Base-by-base conservation (phyloP, 2,113 vertebrate genomes). In the Falco punctatus region DNA sequence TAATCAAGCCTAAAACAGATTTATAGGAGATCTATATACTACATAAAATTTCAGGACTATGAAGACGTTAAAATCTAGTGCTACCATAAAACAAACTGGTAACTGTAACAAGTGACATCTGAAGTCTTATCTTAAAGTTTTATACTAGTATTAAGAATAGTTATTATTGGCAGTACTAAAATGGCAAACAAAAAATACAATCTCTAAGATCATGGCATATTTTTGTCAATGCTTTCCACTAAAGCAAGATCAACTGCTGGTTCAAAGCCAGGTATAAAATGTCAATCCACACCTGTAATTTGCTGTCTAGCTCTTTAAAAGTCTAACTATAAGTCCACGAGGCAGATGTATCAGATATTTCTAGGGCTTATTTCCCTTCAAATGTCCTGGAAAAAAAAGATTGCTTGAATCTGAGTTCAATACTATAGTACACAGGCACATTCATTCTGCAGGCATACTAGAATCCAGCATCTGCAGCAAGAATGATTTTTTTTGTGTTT, bases 211-310 rank as follows among this genome's bases (percentile, higher is more conserved):
- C 73, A 74, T 33, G 28, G 70, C 46, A 54, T 49, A 91, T 89
- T 91, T 95, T 83, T 81, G 57, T 88, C 96, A 92, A 48, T 80
- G 84, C 62, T 96, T 97, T 77, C 64, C 54, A 93, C 82, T 48
- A 96, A 87, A 97, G 32, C 88, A 97, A 93, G 83, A 96, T 96
- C 92, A 97, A 72, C 81, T 91, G 40, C 58, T 96, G 84, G 94
- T 95, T 84, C 73, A 81, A 80, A 90, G 95, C 87, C 87, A 97
- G 44, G 40, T 80, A 88, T 42, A 85, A 95, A 95, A 96, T 88
- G 92, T 94, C 93, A 91, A 73, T 73, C 75, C 66, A 78, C 58
- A 91, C 90, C 91, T 97, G 84, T 88, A 93, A 97, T 69, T 28
- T 94, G 88, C 54, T 80, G 83, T 71, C 91, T 91, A 84, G 65